phyloP scores from a whole-genome alignment of 2,888 invertebrate genomes.

The Cataglyphis livida region DNA sequence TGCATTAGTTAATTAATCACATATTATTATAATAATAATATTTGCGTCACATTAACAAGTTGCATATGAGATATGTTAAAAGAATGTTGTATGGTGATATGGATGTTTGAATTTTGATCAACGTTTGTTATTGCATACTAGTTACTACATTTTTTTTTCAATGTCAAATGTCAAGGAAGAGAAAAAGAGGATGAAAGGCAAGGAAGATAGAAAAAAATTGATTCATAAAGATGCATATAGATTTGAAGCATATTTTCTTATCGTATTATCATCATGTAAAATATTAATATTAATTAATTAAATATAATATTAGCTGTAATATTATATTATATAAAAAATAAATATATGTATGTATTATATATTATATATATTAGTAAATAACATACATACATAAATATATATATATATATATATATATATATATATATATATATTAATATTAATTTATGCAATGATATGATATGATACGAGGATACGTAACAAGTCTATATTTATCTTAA shows the following conservation, averaged over 20 bases:
- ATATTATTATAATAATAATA: slow-evolving; percentile 13
- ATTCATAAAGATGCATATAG: too few species aligned
- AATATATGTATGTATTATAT: too few species aligned
- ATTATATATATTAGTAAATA: too few species aligned
- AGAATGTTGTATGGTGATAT: slow-evolving; percentile 26
- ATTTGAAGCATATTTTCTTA: neutral
- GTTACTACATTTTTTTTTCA: slow-evolving; percentile 8
- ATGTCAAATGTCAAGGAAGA: neutral
- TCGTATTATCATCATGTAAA: neutral
- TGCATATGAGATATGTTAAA: slow-evolving; percentile 10
- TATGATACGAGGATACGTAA: slow-evolving; percentile 2
- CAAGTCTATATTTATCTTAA: neutral
- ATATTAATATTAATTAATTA: neutral
- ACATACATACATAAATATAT: too few species aligned
- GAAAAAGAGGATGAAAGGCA: slow-evolving; percentile 30
- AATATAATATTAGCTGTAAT: too few species aligned
- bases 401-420: too few species aligned
- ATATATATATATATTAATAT: too few species aligned
- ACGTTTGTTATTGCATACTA: slow-evolving; percentile 25
- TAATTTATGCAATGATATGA: neutral
- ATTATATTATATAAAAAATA: too few species aligned
- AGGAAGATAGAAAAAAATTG: slow-evolving; percentile 24
- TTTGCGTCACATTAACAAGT: slow-evolving; percentile 10
- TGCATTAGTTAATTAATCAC: slow-evolving; percentile 16
- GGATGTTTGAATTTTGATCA: neutral